These are phyloP conservation scores for Phorcus lineatus DNA, from an alignment of 2,888 invertebrate genomes.

Conservation along the genomic window DNA sequence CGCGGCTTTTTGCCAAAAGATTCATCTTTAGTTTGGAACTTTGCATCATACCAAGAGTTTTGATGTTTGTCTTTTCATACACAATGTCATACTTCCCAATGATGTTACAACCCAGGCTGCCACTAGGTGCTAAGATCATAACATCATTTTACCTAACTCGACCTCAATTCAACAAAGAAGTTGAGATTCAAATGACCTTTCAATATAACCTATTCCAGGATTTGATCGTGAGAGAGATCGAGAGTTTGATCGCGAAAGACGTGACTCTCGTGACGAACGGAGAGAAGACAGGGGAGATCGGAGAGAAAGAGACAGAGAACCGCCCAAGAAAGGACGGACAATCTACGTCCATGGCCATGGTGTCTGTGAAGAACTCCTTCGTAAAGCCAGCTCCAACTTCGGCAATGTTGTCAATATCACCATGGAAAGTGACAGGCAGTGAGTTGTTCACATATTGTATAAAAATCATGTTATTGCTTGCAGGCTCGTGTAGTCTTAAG, in stretches of 20 bases:
- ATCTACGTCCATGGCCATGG: conserved; percentile 88
- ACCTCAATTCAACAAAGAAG: no score
- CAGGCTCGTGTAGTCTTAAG: no score
- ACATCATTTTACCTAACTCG: no score
- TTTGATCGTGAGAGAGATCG: conserved; percentile 41
- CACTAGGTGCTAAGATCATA: no score
- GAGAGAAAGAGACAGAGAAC: conserved; percentile 66
- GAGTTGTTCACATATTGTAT: conserved; percentile 54
- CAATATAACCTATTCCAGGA: conserved; percentile 25
- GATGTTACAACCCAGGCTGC: no score
- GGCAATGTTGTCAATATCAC: conserved; percentile 87
- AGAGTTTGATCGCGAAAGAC: conserved; percentile 20
- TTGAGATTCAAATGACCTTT: background rate
- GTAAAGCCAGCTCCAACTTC: conserved; percentile 84
- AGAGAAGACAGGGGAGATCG: conserved; percentile 79
- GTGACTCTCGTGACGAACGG: conserved; percentile 9
- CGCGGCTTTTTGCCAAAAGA: no score
- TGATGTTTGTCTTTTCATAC: no score
- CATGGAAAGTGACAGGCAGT: conserved; percentile 90
- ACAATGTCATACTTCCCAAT: no score
- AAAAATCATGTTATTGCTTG: no score
- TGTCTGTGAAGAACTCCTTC: conserved; percentile 86
- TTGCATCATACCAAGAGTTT: no score
- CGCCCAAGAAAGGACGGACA: conserved; percentile 86
- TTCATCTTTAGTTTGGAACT: no score